phyloP scores from a whole-genome alignment of 2,797 vertebrate species.

The Triplophysa bombifrons region DNA sequence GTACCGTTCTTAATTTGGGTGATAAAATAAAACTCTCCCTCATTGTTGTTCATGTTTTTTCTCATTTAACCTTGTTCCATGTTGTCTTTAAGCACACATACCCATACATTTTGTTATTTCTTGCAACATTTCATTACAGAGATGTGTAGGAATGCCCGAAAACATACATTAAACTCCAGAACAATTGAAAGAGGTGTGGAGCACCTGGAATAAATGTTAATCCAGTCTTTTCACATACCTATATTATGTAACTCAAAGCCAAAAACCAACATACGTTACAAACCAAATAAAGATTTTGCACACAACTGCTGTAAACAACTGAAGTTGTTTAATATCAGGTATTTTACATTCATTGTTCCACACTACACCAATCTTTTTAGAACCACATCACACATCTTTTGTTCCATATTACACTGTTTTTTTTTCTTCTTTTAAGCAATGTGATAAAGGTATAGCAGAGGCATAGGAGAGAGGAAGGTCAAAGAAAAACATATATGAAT shows the following conservation, averaged over 20 bases:
- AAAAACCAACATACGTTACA: background rate
- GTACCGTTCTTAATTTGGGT: no score
- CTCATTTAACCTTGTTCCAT: no score
- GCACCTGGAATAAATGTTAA: no score
- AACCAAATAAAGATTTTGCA: background rate
- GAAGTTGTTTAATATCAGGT: background rate
- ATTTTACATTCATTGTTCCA: background rate
- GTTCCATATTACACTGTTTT: background rate
- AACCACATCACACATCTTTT: background rate
- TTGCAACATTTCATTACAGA: no score
- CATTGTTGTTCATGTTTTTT: no score
- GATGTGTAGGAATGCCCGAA: no score
- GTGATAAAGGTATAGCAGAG: background rate
- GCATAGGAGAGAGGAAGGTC: slow-evolving; percentile 7
- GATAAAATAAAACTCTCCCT: no score
- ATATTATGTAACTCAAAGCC: background rate
- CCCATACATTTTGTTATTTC: no score
- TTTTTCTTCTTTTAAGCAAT: background rate
- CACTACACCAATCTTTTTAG: no score
- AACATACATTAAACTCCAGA: no score
- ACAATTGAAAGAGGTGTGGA: no score
- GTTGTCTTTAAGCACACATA: no score
- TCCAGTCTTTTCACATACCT: background rate
- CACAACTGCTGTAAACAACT: background rate
- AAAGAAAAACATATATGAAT: slow-evolving; percentile 45